These are phyloP conservation scores for Brachyistius frenatus DNA, from an alignment of 2,113 vertebrate genomes.

Conservation along the genomic window DNA sequence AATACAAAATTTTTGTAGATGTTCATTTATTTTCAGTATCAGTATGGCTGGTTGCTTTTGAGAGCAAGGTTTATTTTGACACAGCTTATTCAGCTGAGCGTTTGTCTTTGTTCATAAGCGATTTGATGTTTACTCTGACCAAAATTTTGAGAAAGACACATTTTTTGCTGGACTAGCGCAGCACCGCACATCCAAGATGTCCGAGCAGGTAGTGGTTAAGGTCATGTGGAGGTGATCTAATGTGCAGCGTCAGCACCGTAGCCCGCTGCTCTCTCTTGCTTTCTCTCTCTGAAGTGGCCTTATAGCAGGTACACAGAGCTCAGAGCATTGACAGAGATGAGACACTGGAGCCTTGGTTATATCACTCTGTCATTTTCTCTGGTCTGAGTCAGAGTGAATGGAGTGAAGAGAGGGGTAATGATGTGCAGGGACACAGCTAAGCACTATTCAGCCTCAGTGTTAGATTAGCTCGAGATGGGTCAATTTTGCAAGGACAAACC, in stretches of 20 bases:
- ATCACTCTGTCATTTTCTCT: constrained; percentile 66
- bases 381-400: constrained; percentile 61
- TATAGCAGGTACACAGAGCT: constrained; percentile 8
- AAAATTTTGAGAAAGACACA: constrained; percentile 12
- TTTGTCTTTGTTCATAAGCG: constrained; percentile 19
- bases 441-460: constrained; percentile 52
- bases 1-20: constrained; percentile 18
- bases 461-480: constrained; percentile 58
- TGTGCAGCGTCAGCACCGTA: constrained; percentile 60
- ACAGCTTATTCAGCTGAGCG: neutral
- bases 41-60: constrained; percentile 17
- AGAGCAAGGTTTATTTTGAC: neutral
- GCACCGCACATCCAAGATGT: constrained; percentile 25
- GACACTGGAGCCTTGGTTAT: constrained; percentile 45
- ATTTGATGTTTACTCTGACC: constrained; percentile 25
- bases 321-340: constrained; percentile 31
- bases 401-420: constrained; percentile 70
- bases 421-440: constrained; percentile 64
- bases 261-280: constrained; percentile 17
- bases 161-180: neutral
- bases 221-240: constrained; percentile 56
- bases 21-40: neutral
- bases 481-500: constrained; percentile 58
- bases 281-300: constrained; percentile 27
- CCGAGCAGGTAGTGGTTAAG: constrained; percentile 31